Evolutionary conservation across 37 sponge, comb jelly and placozoan genomes (phyloP), one percentile per base, ranked within the genome.

Genomic region (Halichondria panicea): DNA sequence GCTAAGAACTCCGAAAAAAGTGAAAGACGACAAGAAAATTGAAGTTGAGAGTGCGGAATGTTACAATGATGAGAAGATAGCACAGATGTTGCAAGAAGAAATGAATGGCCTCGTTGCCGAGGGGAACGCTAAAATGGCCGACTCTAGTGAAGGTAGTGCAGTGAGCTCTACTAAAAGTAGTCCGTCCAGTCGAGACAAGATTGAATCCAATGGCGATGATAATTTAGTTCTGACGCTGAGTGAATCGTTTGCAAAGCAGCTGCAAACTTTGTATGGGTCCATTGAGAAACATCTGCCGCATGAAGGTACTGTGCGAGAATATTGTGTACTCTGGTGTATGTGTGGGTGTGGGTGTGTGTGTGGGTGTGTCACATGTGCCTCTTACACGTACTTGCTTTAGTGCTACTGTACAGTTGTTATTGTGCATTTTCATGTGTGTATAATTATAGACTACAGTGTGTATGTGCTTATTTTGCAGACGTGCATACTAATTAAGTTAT

Each of bases 201-300:
- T 52, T 50, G 8, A 6, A 2, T 4, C 55, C 22, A 55, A 3
- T 12, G 66, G 30, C 1, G 88, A 87, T 19, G 70, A 55, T 40
- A 81, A 87, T 64, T 72, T 91, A 31, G 67, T 74, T 13, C 34
- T 91, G 76, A 76, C 30, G 34, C 68, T 91, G 43, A 56, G 82
- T 3, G 43, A 60, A 1, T 77, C 86, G 21, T 69, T 91, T 4
- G 91, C 87, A 0, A 30, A 36, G 19, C 77, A 81, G 43, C 74
- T 91, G 48, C 87, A 91, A 56, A 35, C 66, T 7, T 25, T 85
- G 73, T 91, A 73, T 91, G 91, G 91, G 0, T 62, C 85, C 27
- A 77, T 90, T 0, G 46, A 69, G 27, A 18, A 62, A 8, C 46
- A 74, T 24, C 61, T 86, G 0, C 75, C 62, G 7, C 33, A 61